phyloP scores from a whole-genome alignment of 2,113 vertebrate species.

The Neoarius graeffei region DNA sequence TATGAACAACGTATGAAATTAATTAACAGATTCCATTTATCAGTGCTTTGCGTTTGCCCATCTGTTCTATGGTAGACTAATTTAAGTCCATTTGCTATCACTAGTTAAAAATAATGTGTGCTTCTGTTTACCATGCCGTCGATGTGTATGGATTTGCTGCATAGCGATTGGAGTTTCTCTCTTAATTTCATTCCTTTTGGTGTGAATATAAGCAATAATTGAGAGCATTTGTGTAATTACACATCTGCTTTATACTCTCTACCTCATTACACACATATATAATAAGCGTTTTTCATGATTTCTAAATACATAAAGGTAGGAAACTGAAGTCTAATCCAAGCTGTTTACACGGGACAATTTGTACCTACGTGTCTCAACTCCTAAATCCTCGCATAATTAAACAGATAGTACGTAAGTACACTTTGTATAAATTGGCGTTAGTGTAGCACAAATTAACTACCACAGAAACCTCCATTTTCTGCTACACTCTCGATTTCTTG shows the following conservation, averaged over 20 bases:
- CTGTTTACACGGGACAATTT: neutral
- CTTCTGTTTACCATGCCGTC: slow-evolving; percentile 17
- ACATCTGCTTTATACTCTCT: neutral
- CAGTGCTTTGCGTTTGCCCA: slow-evolving; percentile 29
- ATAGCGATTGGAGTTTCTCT: neutral
- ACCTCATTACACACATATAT: neutral
- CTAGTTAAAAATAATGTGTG: slow-evolving; percentile 31
- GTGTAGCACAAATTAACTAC: neutral
- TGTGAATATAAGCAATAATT: slow-evolving; percentile 13
- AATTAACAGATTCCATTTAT: slow-evolving; percentile 33
- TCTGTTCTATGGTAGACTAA: slow-evolving; percentile 29
- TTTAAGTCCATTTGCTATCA: slow-evolving; percentile 27
- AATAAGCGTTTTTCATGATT: neutral
- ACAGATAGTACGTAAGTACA: neutral
- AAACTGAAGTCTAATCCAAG: neutral
- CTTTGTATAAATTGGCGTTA: neutral
- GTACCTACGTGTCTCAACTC: neutral
- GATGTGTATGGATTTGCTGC: neutral
- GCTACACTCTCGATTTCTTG: neutral
- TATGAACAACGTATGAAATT: slow-evolving; percentile 28
- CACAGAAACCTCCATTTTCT: neutral
- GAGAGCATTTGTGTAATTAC: neutral
- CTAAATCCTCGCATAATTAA: too few species aligned
- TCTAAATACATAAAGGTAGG: neutral
- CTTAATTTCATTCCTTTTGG: neutral